Percentiles rank a stretch among this genome's conserved stretches.
Conservation (phyloP, 2,888 invertebrate genomes). For the Eurois occulta region DNA sequence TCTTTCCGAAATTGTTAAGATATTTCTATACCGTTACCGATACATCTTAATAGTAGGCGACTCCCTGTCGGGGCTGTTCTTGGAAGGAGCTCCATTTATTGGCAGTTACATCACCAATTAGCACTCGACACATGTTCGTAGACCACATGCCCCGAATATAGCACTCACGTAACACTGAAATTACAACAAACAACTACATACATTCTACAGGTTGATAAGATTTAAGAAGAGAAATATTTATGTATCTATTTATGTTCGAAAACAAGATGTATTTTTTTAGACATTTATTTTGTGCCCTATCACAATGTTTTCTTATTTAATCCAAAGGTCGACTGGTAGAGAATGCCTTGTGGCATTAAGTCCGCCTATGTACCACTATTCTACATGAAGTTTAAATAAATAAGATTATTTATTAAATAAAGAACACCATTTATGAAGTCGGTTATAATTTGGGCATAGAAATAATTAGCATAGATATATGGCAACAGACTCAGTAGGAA, state of each 20-base stretch:
- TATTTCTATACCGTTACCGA: background rate
- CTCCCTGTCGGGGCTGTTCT: background rate
- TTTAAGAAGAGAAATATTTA: too few relatives aligned
- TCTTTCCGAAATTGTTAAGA: background rate
- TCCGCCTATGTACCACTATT: too few relatives aligned
- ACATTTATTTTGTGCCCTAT: too few relatives aligned
- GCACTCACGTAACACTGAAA: slow-evolving; percentile 6
- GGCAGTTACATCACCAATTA: slow-evolving; percentile 45
- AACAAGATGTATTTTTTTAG: too few relatives aligned
- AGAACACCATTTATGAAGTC: background rate
- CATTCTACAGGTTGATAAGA: background rate
- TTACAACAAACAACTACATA: background rate
- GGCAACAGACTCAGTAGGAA: background rate
- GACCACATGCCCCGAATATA: slow-evolving; percentile 20
- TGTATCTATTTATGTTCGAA: too few relatives aligned
- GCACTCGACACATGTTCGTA: slow-evolving; percentile 4
- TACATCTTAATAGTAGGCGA: background rate
- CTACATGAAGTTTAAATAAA: too few relatives aligned
- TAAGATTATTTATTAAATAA: background rate
- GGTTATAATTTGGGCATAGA: background rate
- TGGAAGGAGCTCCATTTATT: slow-evolving; percentile 19
- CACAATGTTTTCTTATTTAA: too few relatives aligned
- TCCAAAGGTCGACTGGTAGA: too few relatives aligned
- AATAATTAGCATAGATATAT: background rate
- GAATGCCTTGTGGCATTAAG: too few relatives aligned